A percentile compares a stretch with the other conserved stretches of the same genome.
These are phyloP conservation scores for Cheilosia vernalis DNA, from an alignment of 2,888 invertebrate species.

Conservation along the genomic window DNA sequence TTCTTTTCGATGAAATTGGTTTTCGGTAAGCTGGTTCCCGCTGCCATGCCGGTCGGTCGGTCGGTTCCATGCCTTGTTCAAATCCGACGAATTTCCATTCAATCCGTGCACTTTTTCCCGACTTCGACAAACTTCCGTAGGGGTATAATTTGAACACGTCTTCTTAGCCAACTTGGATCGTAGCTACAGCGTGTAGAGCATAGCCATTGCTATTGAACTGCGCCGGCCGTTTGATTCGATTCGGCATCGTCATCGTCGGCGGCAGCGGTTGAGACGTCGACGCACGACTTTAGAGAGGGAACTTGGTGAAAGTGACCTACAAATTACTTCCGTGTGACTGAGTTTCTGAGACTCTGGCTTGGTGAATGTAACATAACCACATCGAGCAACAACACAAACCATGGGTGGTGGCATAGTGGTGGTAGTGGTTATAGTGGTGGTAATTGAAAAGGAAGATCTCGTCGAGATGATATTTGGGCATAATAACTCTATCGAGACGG, in stretches of 20 bases:
- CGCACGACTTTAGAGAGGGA: slow-evolving; percentile 72
- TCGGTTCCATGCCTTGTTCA: slow-evolving; percentile 37
- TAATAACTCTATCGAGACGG: slow-evolving; percentile 48
- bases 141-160: slow-evolving; percentile 68
- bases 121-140: slow-evolving; percentile 65
- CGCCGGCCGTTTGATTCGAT: slow-evolving; percentile 40
- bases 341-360: slow-evolving; percentile 62
- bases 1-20: slow-evolving; percentile 61
- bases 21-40: slow-evolving; percentile 52
- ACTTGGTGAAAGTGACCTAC: slow-evolving; percentile 82
- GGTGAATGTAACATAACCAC: slow-evolving; percentile 69
- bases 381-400: slow-evolving; percentile 39
- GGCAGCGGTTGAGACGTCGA: slow-evolving; percentile 16
- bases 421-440: neutral
- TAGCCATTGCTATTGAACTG: slow-evolving; percentile 15
- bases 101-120: slow-evolving; percentile 65
- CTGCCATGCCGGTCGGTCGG: neutral
- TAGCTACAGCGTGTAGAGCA: slow-evolving; percentile 29
- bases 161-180: slow-evolving; percentile 53
- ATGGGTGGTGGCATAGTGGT: slow-evolving; percentile 45
- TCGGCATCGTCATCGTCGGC: slow-evolving; percentile 14
- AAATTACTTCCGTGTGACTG: slow-evolving; percentile 80
- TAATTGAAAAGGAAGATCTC: slow-evolving; percentile 58
- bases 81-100: slow-evolving; percentile 73
- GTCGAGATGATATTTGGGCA: slow-evolving; percentile 54